A percentile compares a stretch with the other conserved stretches of the same genome.
Evolutionary conservation across 2,888 invertebrate genomes (phyloP).

Genomic region (Yponomeuta evonymella): DNA sequence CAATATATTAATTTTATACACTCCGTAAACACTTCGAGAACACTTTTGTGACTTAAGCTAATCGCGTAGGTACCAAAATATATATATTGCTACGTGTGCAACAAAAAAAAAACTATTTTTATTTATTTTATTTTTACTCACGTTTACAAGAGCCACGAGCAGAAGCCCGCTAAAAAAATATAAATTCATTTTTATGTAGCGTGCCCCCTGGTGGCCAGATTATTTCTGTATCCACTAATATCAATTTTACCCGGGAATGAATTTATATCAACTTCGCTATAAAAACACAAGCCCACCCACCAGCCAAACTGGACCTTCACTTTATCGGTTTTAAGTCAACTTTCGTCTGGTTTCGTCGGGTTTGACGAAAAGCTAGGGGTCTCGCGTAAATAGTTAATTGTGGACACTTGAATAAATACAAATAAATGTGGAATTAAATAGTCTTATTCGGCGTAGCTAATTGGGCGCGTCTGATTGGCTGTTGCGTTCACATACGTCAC

Average conservation of each 20-base stretch:
- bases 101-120: constrained; percentile 1
- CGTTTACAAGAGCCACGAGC: constrained; percentile 13
- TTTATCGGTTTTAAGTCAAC: neutral
- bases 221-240: constrained; percentile 13
- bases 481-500: neutral
- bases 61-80: neutral
- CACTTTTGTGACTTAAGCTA: neutral
- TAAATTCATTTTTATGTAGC: constrained; percentile 8
- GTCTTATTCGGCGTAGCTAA: constrained; percentile 1
- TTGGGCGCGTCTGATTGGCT: neutral
- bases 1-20: neutral
- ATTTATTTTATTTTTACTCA: neutral
- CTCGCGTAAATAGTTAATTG: constrained; percentile 1
- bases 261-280: constrained; percentile 14
- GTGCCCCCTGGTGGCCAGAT: constrained; percentile 14
- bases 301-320: neutral
- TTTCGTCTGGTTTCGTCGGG: neutral
- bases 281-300: neutral
- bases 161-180: constrained; percentile 12
- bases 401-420: constrained; percentile 7
- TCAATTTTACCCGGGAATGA: neutral
- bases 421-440: neutral
- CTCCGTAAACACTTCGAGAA: neutral
- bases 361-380: neutral
- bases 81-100: constrained; percentile 9